phyloP scores from a whole-genome alignment of 2,113 vertebrate genomes.

The Uria aalge region DNA sequence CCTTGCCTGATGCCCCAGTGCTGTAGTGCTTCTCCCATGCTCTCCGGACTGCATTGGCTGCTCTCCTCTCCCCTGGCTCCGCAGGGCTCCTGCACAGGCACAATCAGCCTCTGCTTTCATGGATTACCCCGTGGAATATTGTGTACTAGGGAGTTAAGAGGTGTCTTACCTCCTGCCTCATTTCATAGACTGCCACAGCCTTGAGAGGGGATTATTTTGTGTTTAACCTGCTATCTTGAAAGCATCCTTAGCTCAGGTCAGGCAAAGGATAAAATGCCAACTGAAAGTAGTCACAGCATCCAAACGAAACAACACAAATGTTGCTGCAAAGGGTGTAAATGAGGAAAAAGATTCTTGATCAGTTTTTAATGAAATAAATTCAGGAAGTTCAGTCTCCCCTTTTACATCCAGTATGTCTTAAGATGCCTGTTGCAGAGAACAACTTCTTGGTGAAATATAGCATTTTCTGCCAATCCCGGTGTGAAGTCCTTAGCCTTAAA shows the following conservation, averaged over 20 bases:
- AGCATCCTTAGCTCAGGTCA: not conserved
- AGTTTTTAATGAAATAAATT: not conserved
- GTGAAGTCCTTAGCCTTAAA: not conserved
- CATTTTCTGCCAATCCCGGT: not conserved
- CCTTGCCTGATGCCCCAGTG: not conserved
- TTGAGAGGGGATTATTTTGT: slow-evolving; percentile 26
- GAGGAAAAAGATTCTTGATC: not conserved
- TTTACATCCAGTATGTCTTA: not conserved
- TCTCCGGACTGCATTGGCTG: not conserved
- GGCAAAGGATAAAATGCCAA: not conserved
- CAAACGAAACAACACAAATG: not conserved
- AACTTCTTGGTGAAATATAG: not conserved
- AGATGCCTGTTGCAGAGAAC: not conserved
- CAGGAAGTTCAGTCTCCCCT: not conserved
- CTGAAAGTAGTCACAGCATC: not conserved
- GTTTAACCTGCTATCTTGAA: slow-evolving; percentile 33
- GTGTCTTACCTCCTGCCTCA: not conserved
- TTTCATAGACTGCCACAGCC: not conserved
- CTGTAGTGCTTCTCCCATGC: not conserved
- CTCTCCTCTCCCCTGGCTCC: not conserved
- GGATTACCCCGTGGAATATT: not conserved
- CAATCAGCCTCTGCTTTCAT: accelerated
- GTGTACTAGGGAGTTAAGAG: not conserved
- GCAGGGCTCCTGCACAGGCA: not conserved
- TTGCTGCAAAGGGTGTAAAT: not conserved